Evolutionary conservation across 2,888 invertebrate genomes (phyloP).

Genomic region (Drepanosiphum platanoidis): DNA sequence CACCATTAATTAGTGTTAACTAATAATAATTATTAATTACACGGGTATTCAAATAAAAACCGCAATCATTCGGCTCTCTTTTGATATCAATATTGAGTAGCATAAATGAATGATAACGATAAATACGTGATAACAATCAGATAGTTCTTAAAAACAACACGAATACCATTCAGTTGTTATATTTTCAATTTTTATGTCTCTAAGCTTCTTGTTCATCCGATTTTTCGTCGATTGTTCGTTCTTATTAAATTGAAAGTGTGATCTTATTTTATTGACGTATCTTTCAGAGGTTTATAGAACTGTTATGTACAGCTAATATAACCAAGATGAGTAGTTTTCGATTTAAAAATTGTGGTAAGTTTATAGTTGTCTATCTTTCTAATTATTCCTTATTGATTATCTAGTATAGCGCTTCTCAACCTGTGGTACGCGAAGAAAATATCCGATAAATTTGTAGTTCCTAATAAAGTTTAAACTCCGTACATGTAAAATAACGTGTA

Average conservation of each 20-base stretch:
- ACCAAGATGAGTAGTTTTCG: constrained; percentile 33
- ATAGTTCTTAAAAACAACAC: background rate
- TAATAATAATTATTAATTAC: too few species aligned
- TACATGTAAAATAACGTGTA: too few species aligned
- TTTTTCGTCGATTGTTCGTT: background rate
- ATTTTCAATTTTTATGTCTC: background rate
- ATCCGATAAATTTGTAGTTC: too few species aligned
- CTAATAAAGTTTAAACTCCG: too few species aligned
- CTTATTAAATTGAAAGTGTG: background rate
- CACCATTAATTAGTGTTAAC: too few species aligned
- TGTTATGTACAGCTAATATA: background rate
- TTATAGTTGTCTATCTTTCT: background rate
- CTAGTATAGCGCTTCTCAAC: too few species aligned
- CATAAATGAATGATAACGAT: background rate
- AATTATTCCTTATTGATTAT: too few species aligned
- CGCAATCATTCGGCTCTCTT: too few species aligned
- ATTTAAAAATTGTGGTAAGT: constrained; percentile 45
- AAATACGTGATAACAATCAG: background rate
- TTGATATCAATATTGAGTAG: too few species aligned
- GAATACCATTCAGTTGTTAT: background rate
- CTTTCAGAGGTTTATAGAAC: background rate
- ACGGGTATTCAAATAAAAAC: too few species aligned
- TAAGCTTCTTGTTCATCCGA: background rate
- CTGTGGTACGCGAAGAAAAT: too few species aligned
- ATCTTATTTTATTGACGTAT: background rate